phyloP scores from a whole-genome alignment of 2,113 vertebrate genomes.

The Percina caprodes region DNA sequence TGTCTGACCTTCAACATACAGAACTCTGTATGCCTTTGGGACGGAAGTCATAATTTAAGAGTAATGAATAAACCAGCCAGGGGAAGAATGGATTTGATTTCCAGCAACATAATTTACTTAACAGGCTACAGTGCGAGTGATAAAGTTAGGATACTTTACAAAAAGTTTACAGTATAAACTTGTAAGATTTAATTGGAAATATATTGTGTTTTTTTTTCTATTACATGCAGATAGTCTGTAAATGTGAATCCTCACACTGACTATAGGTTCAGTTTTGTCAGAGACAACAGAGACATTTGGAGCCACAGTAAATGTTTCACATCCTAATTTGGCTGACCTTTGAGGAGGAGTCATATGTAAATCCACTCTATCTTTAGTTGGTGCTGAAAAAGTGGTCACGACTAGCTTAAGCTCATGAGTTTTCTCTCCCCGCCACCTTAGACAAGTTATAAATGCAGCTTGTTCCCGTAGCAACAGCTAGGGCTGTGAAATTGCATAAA shows the following conservation, averaged over 20 bases:
- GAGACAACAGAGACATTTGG: background rate
- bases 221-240: background rate
- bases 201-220: background rate
- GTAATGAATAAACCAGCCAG: slow-evolving; percentile 46
- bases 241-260: background rate
- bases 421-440: slow-evolving; percentile 49
- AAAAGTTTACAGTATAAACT: background rate
- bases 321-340: slow-evolving; percentile 32
- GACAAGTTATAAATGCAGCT: slow-evolving; percentile 73
- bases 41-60: slow-evolving; percentile 56
- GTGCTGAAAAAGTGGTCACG: slow-evolving; percentile 55
- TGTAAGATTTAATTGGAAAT: background rate
- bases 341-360: slow-evolving; percentile 24
- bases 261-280: background rate
- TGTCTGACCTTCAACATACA: slow-evolving; percentile 67
- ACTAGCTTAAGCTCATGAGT: slow-evolving; percentile 47
- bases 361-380: slow-evolving; percentile 37
- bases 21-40: slow-evolving; percentile 43
- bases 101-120: background rate
- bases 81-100: slow-evolving; percentile 37
- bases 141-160: background rate
- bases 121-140: background rate
- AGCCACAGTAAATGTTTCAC: background rate
- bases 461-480: slow-evolving; percentile 84
- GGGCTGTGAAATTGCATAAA: slow-evolving; percentile 80